Evolutionary conservation across 2,888 invertebrate genomes (phyloP).

Genomic region (Plebejus melissa): DNA sequence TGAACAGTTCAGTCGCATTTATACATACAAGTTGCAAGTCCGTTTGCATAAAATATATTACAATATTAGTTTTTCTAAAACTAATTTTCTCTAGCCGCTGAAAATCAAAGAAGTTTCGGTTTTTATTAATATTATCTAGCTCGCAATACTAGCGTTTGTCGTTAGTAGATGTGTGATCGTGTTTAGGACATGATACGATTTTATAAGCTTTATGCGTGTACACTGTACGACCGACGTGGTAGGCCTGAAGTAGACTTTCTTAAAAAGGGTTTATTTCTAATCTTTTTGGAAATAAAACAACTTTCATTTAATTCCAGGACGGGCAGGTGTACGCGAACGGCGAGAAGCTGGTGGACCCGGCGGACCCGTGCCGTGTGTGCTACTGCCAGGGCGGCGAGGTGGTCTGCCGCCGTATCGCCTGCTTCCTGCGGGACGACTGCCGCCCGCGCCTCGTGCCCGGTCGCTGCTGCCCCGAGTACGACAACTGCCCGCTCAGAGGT

Average conservation of each 20-base stretch:
- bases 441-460: constrained; percentile 84
- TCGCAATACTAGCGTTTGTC: not conserved
- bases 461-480: constrained; percentile 89
- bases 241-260: not conserved
- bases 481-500: constrained; percentile 87
- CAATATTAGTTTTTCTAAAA: not conserved
- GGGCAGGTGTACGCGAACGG: constrained; percentile 87
- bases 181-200: not conserved
- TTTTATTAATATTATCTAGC: not conserved
- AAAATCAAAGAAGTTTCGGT: not conserved
- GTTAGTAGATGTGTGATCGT: not conserved
- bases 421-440: constrained; percentile 87
- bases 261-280: not conserved
- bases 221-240: not conserved
- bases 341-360: constrained; percentile 84
- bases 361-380: constrained; percentile 87
- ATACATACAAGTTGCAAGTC: not conserved
- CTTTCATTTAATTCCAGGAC: constrained; percentile 62
- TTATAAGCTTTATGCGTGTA: no score
- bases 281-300: not conserved
- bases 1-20: no score
- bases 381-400: constrained; percentile 90
- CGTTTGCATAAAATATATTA: not conserved
- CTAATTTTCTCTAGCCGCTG: not conserved
- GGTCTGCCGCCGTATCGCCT: constrained; percentile 86